Evolutionary conservation across 2,888 invertebrate species (phyloP), one percentile per base, ranked within the genome.

Genomic region (Heliconius charithonia): DNA sequence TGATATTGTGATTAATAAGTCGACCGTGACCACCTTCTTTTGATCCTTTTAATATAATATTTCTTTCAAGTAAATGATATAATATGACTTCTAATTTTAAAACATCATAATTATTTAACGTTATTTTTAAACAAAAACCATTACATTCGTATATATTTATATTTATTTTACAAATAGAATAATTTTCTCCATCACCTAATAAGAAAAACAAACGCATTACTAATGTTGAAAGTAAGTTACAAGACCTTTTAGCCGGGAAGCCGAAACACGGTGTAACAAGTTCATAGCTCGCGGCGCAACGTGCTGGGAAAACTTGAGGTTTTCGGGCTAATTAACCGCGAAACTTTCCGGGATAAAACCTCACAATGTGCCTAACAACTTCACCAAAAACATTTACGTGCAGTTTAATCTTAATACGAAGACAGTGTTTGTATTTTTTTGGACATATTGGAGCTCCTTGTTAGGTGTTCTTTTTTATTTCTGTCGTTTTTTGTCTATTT

Each of bases 281-380:
- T 89, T 88, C 83, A 80, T 86, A 83, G 89, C 92, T 87, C 81
- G 85, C 84, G 90, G 92, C 91, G 86, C 86, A 86, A 88, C 92
- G 91, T 89, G 91, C 86, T 87, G 86, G 83, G 90, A 89, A 90
- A 91, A 91, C 90, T 90, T 87, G 87, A 88, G 86, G 85, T 90
- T 89, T 89, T 87, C 87, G 85, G 87, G 86, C 89, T 92, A 93
- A 92, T 93, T 92, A 93, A 91, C 89, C 89, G 86, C 86, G 89
- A 86, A 91, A 91, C 84, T 89, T 91, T 90, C 86, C 81, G 83
- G 87, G 89, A 90, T 89, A 90, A 88, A 90, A 88, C 88, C 88
- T 83, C 81, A 84, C 86, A 82, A 84, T 85, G 84, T 84, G 83
- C 86, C 84, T 82, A 84, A 86, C 87, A 84, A 86, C 84, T 87